Percentiles rank a stretch among this genome's conserved stretches.
phyloP scores from a whole-genome alignment of 2,888 invertebrate species.

The Aphodius sticticus region DNA sequence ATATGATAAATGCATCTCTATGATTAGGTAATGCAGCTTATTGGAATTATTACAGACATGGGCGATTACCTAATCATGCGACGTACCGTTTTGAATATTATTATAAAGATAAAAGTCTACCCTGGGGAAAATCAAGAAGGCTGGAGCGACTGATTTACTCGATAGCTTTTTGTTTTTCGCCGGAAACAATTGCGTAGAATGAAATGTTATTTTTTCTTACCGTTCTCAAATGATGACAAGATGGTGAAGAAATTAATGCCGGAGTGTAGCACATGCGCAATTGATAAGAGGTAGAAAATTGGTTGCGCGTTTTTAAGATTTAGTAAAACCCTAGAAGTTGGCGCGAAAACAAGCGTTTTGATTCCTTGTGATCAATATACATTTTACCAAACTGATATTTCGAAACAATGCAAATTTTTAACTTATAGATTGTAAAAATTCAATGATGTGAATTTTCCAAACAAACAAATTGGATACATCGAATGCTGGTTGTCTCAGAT shows the following conservation, averaged over 20 bases:
- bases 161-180: background rate
- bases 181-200: background rate
- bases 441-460: too few relatives aligned
- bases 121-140: background rate
- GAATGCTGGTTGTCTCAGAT: too few relatives aligned
- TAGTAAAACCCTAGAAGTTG: background rate
- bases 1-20: background rate
- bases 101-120: background rate
- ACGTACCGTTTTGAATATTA: background rate
- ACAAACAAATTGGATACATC: too few relatives aligned
- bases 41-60: background rate
- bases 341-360: background rate
- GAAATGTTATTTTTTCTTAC: background rate
- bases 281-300: background rate
- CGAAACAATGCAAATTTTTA: too few relatives aligned
- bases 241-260: background rate
- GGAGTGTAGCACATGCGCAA: background rate
- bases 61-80: background rate
- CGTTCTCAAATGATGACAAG: slow-evolving; percentile 4
- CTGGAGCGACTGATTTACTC: background rate
- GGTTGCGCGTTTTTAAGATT: background rate
- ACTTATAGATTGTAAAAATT: too few relatives aligned
- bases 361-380: too few relatives aligned
- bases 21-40: background rate
- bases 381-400: too few relatives aligned